Evolutionary conservation across 2,113 vertebrate species (phyloP), one percentile per base, ranked within the genome.

Genomic region (Malurus elegans): DNA sequence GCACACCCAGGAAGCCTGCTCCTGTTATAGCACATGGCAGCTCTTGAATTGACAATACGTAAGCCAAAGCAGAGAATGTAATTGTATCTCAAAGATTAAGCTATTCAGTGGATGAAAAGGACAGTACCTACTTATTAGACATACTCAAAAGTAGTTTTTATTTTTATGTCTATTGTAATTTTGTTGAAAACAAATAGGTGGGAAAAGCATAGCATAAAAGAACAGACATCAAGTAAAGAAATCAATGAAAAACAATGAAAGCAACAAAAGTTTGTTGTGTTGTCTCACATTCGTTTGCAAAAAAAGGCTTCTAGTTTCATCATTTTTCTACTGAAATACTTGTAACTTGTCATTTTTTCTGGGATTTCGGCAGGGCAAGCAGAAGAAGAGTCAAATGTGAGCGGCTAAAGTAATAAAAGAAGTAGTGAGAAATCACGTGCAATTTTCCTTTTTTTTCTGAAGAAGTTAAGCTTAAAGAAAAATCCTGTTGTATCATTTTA

Each of bases 1-100:
- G 94, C 98, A 98, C 62, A 98, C 98, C 98, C 98, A 98, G 97
- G 98, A 98, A 97, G 98, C 98, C 98, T 98, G 98, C 91, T 98
- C 98, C 98, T 98, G 95, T 97, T 70, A 97, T 11, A 96, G 79
- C 36, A 95, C 64, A 97, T 25, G 79, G 79, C 47, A 89, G 5
- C 56, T 88, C 82, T 88, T 88, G 32, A 93, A 40, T 76, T 66
- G 42, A 80, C 32, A 67, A 65, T 74, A 83, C 4, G 36, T 31
- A 95, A 60, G 26, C 29, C 44, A 47, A 94, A 31, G 62, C 21
- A 79, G 18, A 64, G 44, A 87, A 14, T 29, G 31, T 8, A 90
- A 89, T 87, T 86, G 31, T 76, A 56, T 64, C 12, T 50, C 56
- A 90, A 91, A 92, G 32, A 54, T 65, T 53, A 79, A 58, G 34